Conservation (phyloP, 2,888 invertebrate species). For the Slavum lentiscoides region DNA sequence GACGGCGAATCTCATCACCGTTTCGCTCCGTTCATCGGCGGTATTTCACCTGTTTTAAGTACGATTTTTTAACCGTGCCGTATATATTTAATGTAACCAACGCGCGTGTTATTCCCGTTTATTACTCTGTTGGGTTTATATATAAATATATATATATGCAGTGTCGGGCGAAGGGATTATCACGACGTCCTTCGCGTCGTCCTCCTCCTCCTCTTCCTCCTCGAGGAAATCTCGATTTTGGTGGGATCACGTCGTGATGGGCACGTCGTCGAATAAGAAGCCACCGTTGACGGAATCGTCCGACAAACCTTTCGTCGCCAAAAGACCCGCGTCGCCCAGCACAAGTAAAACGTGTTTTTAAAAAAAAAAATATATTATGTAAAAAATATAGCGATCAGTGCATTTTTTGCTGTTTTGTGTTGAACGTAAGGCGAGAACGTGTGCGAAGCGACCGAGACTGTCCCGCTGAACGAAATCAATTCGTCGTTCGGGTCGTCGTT, state of each 20-base stretch:
- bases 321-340: slow-evolving; percentile 18
- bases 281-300: slow-evolving; percentile 27
- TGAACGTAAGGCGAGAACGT: slow-evolving; percentile 11
- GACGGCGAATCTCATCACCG: slow-evolving; percentile 23
- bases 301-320: slow-evolving; percentile 24
- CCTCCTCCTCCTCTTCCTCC: too few relatives aligned
- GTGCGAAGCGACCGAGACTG: slow-evolving; percentile 11
- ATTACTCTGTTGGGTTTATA: background rate
- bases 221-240: slow-evolving; percentile 26
- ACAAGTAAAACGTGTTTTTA: slow-evolving; percentile 2
- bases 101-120: too few relatives aligned
- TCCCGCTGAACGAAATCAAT: background rate
- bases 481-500: slow-evolving; percentile 39
- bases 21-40: slow-evolving; percentile 32
- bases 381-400: too few relatives aligned
- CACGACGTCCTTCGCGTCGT: too few relatives aligned
- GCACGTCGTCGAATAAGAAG: slow-evolving; percentile 26
- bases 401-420: too few relatives aligned
- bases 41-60: background rate
- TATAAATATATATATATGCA: too few relatives aligned
- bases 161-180: slow-evolving; percentile 19
- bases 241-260: slow-evolving; percentile 40
- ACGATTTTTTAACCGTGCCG: too few relatives aligned
- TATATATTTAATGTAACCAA: too few relatives aligned
- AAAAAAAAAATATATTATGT: too few relatives aligned